Evolutionary conservation across 2,797 vertebrate genomes (phyloP).

Genomic region (Hemibagrus guttatus): DNA sequence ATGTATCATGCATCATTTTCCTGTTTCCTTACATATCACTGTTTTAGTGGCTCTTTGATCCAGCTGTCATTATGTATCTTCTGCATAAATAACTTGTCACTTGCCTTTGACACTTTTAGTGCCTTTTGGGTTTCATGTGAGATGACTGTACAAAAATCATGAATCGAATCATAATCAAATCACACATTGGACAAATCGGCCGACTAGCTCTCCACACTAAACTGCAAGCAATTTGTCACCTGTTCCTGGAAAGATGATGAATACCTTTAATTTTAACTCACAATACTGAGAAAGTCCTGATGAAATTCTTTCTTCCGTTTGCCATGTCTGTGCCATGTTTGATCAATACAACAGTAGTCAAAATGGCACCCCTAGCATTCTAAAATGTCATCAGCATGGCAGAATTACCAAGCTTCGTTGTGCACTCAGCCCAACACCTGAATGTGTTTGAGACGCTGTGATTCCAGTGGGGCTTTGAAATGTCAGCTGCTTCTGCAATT

Average conservation of each 20-base stretch:
- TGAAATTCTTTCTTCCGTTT: constrained; percentile 18
- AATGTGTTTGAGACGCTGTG: constrained; percentile 43
- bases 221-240: not conserved
- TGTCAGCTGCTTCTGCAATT: constrained; percentile 55
- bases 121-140: constrained; percentile 62
- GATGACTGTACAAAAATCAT: constrained; percentile 69
- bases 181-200: constrained; percentile 64
- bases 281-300: constrained; percentile 25
- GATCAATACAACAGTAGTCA: constrained; percentile 34
- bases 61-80: constrained; percentile 69
- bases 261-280: constrained; percentile 8
- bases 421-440: constrained; percentile 42
- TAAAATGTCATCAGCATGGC: constrained; percentile 49
- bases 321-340: constrained; percentile 40
- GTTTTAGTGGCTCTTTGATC: constrained; percentile 75
- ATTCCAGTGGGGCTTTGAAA: constrained; percentile 52
- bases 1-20: constrained; percentile 69
- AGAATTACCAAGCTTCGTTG: constrained; percentile 33
- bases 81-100: constrained; percentile 74
- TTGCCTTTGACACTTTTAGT: constrained; percentile 75
- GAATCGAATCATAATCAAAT: constrained; percentile 63
- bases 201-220: constrained; percentile 48
- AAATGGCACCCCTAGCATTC: constrained; percentile 50
- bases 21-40: constrained; percentile 65
- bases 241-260: constrained; percentile 9